phyloP scores from a whole-genome alignment of 2,113 vertebrate genomes.

The Ardeotis arabs region DNA sequence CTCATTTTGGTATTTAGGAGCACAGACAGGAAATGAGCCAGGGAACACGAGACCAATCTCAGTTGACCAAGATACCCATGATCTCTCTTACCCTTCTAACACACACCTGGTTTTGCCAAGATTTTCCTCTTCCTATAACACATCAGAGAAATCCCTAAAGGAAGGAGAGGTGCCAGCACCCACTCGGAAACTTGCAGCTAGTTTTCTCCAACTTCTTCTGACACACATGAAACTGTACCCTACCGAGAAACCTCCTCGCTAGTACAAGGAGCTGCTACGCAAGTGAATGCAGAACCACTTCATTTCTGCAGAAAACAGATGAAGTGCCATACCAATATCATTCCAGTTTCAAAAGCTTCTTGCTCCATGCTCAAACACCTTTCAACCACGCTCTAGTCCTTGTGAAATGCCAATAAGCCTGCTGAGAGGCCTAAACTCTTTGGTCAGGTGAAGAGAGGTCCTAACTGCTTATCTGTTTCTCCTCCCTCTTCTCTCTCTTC shows the following conservation, averaged over 20 bases:
- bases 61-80: background rate
- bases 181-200: background rate
- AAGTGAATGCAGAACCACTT: background rate
- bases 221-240: background rate
- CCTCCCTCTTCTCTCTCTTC: background rate
- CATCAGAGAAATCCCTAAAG: background rate
- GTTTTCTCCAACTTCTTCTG: background rate
- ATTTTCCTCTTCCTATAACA: background rate
- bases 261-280: background rate
- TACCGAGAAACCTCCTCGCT: background rate
- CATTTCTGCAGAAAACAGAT: background rate
- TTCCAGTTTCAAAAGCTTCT: background rate
- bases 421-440: background rate
- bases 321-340: background rate
- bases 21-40: background rate
- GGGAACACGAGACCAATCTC: background rate
- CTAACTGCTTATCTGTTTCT: background rate
- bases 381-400: background rate
- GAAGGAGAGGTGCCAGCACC: background rate
- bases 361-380: background rate
- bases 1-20: background rate
- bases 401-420: background rate
- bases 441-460: background rate
- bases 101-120: background rate
- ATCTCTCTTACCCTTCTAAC: background rate